phyloP scores from a whole-genome alignment of 2,888 invertebrate genomes.

The Belgica antarctica region DNA sequence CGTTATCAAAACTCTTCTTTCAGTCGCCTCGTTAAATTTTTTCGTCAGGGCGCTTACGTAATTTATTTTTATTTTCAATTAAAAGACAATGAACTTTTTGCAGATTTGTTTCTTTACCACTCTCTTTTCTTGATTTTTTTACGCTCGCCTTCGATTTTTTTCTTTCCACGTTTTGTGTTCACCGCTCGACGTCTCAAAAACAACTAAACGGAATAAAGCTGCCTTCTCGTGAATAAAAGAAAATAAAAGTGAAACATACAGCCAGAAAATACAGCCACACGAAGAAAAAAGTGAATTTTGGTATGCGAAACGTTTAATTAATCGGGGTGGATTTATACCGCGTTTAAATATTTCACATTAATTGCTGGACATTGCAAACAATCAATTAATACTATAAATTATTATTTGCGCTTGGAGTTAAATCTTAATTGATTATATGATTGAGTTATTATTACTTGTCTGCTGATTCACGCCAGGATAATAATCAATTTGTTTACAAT shows the following conservation, averaged over 20 bases:
- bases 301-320: not conserved
- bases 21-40: not conserved
- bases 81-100: conserved; percentile 43
- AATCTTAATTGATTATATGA: no score
- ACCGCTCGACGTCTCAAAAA: conserved; percentile 31
- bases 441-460: no score
- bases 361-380: no score
- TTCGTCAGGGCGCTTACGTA: conserved; percentile 28
- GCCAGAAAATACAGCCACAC: conserved; percentile 1
- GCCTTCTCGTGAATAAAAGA: conserved; percentile 38
- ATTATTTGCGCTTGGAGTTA: no score
- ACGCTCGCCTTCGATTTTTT: conserved; percentile 1
- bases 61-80: conserved; percentile 33
- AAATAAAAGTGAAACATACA: conserved; percentile 38
- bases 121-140: conserved; percentile 24
- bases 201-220: conserved; percentile 25
- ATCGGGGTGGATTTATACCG: no score
- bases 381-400: no score
- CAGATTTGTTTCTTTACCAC: conserved; percentile 39
- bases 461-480: no score
- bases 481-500: no score
- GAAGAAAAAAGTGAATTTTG: not conserved
- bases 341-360: no score
- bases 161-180: not conserved
- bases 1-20: conserved; percentile 14